phyloP scores from a whole-genome alignment of 1,140 invertebrate species.

The Phortica variegata region DNA sequence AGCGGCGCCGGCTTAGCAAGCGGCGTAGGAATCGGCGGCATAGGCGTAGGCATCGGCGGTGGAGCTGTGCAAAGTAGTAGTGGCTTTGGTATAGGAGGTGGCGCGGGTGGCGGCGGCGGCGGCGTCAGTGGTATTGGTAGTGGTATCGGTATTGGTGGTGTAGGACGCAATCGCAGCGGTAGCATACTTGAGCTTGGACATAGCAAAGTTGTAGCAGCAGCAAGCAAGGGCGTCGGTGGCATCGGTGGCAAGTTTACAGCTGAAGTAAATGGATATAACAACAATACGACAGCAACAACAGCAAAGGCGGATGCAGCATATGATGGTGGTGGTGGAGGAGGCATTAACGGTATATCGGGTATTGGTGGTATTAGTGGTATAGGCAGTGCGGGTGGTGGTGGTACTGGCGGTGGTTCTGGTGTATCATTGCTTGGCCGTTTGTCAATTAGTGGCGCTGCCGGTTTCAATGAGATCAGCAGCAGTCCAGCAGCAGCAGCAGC shows the following conservation, averaged over 20 bases:
- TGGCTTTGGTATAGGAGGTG: conserved; percentile 20
- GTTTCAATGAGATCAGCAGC: conserved; percentile 9
- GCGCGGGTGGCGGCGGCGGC: conserved; percentile 8
- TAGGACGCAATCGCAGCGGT: not conserved
- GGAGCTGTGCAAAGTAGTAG: not conserved
- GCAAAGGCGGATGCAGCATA: not conserved
- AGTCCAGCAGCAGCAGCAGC: conserved; percentile 5
- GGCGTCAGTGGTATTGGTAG: conserved; percentile 15
- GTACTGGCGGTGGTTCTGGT: conserved; percentile 11
- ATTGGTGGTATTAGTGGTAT: too few species aligned
- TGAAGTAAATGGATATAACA: not conserved
- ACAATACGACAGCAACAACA: conserved; percentile 1
- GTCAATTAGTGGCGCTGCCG: conserved; percentile 24
- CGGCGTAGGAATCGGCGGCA: conserved; percentile 17
- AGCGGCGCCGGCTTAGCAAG: conserved; percentile 31
- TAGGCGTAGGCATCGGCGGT: conserved; percentile 19
- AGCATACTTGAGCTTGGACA: conserved; percentile 7
- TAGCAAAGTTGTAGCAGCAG: conserved; percentile 2
- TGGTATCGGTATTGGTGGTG: conserved; percentile 16
- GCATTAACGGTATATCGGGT: too few species aligned
- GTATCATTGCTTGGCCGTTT: conserved; percentile 20
- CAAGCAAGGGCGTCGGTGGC: conserved; percentile 20
- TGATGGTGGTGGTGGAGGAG: too few species aligned
- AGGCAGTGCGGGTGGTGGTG: too few species aligned
- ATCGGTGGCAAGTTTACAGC: conserved; percentile 11